These are phyloP conservation scores for Chrysolina americana DNA, from an alignment of 2,888 invertebrate genomes.

Conservation along the genomic window DNA sequence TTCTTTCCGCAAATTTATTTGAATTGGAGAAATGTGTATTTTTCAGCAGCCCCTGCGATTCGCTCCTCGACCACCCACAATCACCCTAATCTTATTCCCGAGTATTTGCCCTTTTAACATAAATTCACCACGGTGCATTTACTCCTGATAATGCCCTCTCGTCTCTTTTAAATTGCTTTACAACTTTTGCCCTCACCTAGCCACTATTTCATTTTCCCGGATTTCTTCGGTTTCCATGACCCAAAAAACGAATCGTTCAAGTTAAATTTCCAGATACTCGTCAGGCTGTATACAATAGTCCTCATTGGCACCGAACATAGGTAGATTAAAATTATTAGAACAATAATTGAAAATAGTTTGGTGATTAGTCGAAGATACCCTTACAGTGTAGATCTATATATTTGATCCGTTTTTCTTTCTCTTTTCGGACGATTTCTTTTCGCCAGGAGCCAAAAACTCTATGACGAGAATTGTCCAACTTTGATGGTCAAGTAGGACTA, in stretches of 20 bases:
- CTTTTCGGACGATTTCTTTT: no score
- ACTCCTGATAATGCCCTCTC: constrained; percentile 35
- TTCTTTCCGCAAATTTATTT: constrained; percentile 60
- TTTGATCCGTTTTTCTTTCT: no score
- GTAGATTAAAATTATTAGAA: no score
- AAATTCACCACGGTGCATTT: constrained; percentile 46
- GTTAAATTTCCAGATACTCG: no score
- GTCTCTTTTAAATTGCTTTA: constrained; percentile 24
- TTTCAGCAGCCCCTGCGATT: constrained; percentile 51
- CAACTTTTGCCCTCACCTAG: constrained; percentile 19
- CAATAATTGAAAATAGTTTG: no score
- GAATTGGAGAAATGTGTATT: constrained; percentile 66
- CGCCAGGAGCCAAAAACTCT: no score
- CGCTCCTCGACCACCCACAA: constrained; percentile 41
- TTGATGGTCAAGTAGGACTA: no score
- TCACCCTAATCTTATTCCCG: constrained; percentile 51
- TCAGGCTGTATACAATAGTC: no score
- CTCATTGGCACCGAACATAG: no score
- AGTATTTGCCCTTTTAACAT: constrained; percentile 53
- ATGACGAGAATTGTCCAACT: no score
- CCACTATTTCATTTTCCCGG: constrained; percentile 9
- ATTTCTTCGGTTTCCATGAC: constrained; percentile 1
- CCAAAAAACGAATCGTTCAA: background rate
- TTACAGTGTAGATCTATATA: no score
- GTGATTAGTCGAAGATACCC: no score